phyloP scores from a whole-genome alignment of 2,113 vertebrate genomes.

The Dolichotis patagonum region DNA sequence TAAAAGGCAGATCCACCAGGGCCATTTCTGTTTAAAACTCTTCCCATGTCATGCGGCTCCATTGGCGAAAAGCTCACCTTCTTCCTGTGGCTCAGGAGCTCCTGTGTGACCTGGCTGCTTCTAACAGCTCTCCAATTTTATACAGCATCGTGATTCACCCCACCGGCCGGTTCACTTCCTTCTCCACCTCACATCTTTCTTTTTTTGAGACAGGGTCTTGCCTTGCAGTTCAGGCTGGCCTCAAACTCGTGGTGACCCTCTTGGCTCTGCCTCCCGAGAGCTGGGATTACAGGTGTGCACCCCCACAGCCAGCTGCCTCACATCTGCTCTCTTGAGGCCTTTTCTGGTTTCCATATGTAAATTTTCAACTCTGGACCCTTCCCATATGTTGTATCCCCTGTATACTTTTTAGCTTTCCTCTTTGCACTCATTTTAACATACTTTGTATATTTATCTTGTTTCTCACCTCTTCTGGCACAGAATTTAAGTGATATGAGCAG shows the following conservation, averaged over 20 bases:
- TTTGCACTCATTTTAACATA: background rate
- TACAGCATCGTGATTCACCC: accelerated
- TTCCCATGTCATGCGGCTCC: background rate
- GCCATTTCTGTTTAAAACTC: too few species aligned
- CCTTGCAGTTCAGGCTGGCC: background rate
- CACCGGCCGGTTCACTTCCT: background rate
- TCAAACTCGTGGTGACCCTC: background rate
- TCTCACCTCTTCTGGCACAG: background rate
- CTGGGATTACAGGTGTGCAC: background rate
- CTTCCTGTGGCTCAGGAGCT: background rate
- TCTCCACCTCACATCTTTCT: background rate
- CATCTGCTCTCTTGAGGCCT: background rate
- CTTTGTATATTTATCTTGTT: background rate
- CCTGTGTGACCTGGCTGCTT: background rate
- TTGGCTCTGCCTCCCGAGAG: background rate
- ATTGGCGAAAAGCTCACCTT: background rate
- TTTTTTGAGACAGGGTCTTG: background rate
- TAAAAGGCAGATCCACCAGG: accelerated
- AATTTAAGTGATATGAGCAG: background rate
- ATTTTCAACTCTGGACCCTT: background rate
- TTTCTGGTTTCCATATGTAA: background rate
- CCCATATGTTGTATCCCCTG: background rate
- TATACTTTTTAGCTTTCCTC: background rate
- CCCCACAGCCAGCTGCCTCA: background rate
- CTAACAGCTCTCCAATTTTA: background rate